Base-by-base conservation (phyloP, 1,140 invertebrate genomes). In the Chrysoperla carnea region DNA sequence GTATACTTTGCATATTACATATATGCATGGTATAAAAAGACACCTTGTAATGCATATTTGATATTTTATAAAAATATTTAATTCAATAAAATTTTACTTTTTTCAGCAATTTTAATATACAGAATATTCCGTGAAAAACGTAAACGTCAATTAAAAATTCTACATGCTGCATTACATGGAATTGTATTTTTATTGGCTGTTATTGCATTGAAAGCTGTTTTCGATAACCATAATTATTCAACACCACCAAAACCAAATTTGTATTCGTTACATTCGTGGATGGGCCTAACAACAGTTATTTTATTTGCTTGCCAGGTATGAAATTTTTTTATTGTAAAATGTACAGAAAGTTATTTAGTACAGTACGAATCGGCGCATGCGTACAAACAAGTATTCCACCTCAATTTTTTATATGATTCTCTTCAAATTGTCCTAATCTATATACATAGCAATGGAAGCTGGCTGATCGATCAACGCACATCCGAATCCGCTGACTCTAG, bases 241-340 rank as follows among this genome's bases (percentile, higher is more conserved):
- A 43, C 43, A 27, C 49, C 59, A 15, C 78, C 81, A 6, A 76
- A 75, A 40, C 73, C 81, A 7, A 89, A 92, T 61, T 62, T 93
- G 56, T 89, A 88, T 56, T 68, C 73, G 39, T 58, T 91, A 33
- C 88, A 93, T 61, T 86, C 82, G 49, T 92, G 89, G 87, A 53
- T 93, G 39, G 89, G 89, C 1, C 56, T 92, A 1, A 62, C 70
- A 7, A 75, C 78, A 27, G 72, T 88, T 7, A 70, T 84, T 48
- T 55, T 88, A 47, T 92, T 87, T 58, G 64, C 68, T 37, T 61
- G 75, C 31, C 86, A 87, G 72, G 83, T 85, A 60, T 11, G 6
- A 31, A 31, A n/a, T n/a, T n/a, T n/a, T n/a, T n/a, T n/a, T n/a
- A n/a, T n/a, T n/a, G n/a, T n/a, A n/a, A n/a, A n/a, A n/a, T n/a